Base-by-base conservation (phyloP, 2,888 invertebrate species). In the Camponotus fellah region DNA sequence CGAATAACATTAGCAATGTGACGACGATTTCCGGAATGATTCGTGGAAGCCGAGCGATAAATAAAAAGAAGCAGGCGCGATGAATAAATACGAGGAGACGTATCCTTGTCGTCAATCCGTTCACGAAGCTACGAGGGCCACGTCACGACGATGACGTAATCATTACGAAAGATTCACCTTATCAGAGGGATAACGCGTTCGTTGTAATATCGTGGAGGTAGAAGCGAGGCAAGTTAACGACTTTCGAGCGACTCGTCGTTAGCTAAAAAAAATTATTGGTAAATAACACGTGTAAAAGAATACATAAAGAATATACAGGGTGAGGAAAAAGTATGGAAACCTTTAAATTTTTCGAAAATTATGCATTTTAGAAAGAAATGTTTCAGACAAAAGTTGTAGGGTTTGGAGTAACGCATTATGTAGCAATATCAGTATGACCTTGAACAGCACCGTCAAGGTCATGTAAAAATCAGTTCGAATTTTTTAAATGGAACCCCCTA, bases 1-100 rank as follows among this genome's bases (percentile, higher is more conserved):
- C 21, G 56, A n/a, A 21, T 56, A 21, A 3, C 83, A 84, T 79
- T 85, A 79, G 66, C 80, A 83, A 85, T 87, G 88, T 82, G 85
- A 86, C 86, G 85, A 85, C 83, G 71, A 90, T 86, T 90, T 90
- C 90, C 90, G 90, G 90, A 26, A 26, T 60, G 86, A 76, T 90
- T 90, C 90, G 85, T 82, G 88, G 89, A 90, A 90, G 88, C 64
- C 34, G 65, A 68, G n/a, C 65, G 80, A 90, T 82, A 87, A 83
- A 75, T 72, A 82, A 83, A 81, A 80, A 83, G 66, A 69, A 68
- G 40, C 46, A 79, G 83, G 71, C 74, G 72, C 72, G 83, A 77
- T 82, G 86, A 87, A 84, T 84, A 86, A 87, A 89, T 84, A 85
- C 85, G 74, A 85, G 72, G 83, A 86, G 87, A 74, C 76, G 84